Percentiles rank a stretch among this genome's conserved stretches.
Conservation (phyloP, 2,888 invertebrate genomes). For the Agapetus fuscipes region DNA sequence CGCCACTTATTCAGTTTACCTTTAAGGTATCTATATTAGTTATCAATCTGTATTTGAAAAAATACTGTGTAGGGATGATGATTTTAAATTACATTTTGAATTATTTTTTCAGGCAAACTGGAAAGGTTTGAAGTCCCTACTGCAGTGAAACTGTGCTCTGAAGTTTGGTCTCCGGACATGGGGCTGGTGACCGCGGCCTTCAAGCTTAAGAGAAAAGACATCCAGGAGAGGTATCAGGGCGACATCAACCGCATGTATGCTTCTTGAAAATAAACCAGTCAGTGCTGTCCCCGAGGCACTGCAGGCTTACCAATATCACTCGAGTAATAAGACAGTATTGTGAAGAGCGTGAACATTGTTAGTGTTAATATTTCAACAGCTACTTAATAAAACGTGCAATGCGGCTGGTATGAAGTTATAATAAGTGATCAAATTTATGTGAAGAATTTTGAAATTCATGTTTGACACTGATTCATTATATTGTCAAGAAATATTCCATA, state of each 20-base stretch:
- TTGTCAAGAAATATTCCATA: not conserved
- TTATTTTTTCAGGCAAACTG: constrained; percentile 59
- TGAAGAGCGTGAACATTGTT: not conserved
- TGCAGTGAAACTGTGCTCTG: constrained; percentile 77
- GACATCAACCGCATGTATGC: constrained; percentile 93
- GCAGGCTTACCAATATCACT: not conserved
- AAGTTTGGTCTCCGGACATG: constrained; percentile 96
- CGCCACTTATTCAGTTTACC: too few species aligned
- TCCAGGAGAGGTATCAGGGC: constrained; percentile 85
- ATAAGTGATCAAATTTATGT: not conserved
- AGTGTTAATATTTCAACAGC: not conserved
- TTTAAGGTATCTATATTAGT: too few species aligned
- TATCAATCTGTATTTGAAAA: too few species aligned
- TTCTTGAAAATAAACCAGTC: constrained; percentile 54
- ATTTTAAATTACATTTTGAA: too few species aligned
- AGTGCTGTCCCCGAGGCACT: constrained; percentile 1
- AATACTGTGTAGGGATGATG: too few species aligned
- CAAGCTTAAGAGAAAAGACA: constrained; percentile 94
- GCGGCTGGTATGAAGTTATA: not conserved
- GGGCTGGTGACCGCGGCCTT: constrained; percentile 97
- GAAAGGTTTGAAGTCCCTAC: constrained; percentile 90
- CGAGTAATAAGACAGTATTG: not conserved
- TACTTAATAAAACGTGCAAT: not conserved
- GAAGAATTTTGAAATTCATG: too few species aligned
- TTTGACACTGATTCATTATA: not conserved